Evolutionary conservation across 2,797 vertebrate genomes (phyloP).

Genomic region (Nyctalus aviator): DNA sequence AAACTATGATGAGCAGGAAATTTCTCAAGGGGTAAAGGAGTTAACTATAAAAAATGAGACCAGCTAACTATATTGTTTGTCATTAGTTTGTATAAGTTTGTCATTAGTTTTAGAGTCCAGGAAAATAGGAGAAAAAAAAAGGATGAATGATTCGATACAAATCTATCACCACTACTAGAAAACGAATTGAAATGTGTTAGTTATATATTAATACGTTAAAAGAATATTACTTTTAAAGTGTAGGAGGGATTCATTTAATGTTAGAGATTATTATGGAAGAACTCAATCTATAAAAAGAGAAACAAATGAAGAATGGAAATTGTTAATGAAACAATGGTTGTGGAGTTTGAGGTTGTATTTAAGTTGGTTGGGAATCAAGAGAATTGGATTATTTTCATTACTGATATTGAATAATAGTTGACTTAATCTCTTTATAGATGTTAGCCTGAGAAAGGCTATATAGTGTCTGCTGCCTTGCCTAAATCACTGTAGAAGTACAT

Average conservation of each 20-base stretch:
- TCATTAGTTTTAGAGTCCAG: constrained; percentile 57
- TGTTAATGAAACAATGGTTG: constrained; percentile 40
- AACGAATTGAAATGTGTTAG: constrained; percentile 47
- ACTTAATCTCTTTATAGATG: constrained; percentile 52
- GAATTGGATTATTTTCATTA: constrained; percentile 49
- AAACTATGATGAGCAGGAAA: constrained; percentile 56
- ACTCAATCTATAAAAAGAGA: constrained; percentile 41
- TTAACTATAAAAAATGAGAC: neutral
- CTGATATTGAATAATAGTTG: constrained; percentile 36
- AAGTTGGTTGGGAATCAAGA: constrained; percentile 33
- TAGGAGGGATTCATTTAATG: neutral
- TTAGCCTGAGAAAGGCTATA: constrained; percentile 40
- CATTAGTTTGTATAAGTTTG: neutral
- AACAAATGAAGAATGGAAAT: neutral
- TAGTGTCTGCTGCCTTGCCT: neutral
- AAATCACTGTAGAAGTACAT: constrained; percentile 44
- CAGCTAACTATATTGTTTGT: constrained; percentile 13
- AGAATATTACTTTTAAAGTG: constrained; percentile 33
- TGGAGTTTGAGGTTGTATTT: neutral
- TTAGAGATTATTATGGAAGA: constrained; percentile 35
- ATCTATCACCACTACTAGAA: constrained; percentile 40
- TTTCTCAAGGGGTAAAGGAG: constrained; percentile 32
- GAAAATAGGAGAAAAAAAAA: constrained; percentile 25
- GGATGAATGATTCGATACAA: constrained; percentile 37
- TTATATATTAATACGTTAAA: constrained; percentile 52